Conservation (phyloP, 2,797 vertebrate species). For the Melanotaenia boesemani region DNA sequence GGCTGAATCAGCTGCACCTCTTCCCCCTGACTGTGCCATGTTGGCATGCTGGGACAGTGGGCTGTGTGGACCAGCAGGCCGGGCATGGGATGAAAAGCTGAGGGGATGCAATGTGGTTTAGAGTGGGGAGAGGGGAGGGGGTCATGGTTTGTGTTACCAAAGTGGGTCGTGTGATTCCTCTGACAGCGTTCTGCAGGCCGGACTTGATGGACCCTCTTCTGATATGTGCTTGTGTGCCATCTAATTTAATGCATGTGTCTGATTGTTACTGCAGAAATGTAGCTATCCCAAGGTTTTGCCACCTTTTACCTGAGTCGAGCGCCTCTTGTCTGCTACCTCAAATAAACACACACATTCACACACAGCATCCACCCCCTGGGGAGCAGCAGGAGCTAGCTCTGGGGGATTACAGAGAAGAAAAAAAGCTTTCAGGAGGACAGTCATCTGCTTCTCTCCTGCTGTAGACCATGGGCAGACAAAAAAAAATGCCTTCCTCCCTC, state of each 20-base stretch:
- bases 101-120: constrained; percentile 61
- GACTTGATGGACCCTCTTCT: constrained; percentile 24
- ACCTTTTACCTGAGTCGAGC: constrained; percentile 53
- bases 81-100: constrained; percentile 66
- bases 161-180: constrained; percentile 51
- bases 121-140: constrained; percentile 16
- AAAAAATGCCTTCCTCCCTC: constrained; percentile 74
- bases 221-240: constrained; percentile 37
- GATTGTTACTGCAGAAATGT: constrained; percentile 44
- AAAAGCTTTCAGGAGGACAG: constrained; percentile 76
- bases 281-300: constrained; percentile 48
- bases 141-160: constrained; percentile 39
- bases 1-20: constrained; percentile 71
- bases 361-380: constrained; percentile 74
- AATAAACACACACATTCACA: constrained; percentile 67
- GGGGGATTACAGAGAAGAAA: constrained; percentile 82
- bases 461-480: constrained; percentile 72
- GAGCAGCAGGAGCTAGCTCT: constrained; percentile 83
- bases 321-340: constrained; percentile 62
- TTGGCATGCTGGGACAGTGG: constrained; percentile 59
- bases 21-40: constrained; percentile 48
- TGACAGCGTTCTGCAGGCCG: constrained; percentile 41
- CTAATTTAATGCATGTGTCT: constrained; percentile 52
- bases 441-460: constrained; percentile 78
- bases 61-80: constrained; percentile 47